Evolutionary conservation across 1,140 invertebrate genomes (phyloP).

Genomic region (Drosophila guanche): DNA sequence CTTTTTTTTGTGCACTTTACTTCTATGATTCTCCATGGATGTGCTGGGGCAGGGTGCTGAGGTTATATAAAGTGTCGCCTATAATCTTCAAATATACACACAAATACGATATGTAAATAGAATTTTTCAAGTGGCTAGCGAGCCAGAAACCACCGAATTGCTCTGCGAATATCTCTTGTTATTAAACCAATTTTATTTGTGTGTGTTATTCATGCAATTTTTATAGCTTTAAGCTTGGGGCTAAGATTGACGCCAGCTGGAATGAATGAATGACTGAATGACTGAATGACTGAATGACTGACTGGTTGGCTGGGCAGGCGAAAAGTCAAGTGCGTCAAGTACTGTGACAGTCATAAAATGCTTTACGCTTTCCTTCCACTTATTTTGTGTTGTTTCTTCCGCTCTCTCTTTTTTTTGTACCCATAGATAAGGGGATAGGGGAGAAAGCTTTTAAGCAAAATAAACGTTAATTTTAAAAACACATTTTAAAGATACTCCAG

Average conservation of each 20-base stretch:
- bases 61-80: conserved; percentile 36
- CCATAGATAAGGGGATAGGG: conserved; percentile 10
- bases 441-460: conserved; percentile 34
- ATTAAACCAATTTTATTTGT: conserved; percentile 38
- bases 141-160: conserved; percentile 19
- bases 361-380: neutral
- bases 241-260: no score
- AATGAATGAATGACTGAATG: no score
- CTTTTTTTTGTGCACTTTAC: neutral
- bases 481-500: no score
- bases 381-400: neutral
- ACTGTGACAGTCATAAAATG: no score
- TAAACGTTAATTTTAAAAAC: conserved; percentile 38
- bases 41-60: neutral
- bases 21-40: no score
- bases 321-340: no score
- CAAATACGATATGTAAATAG: neutral
- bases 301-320: no score
- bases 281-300: no score
- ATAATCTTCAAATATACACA: conserved; percentile 28
- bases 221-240: neutral
- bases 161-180: conserved; percentile 18
- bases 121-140: conserved; percentile 8
- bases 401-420: neutral
- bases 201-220: conserved; percentile 29